Base-by-base conservation (phyloP, 2,888 invertebrate species). In the Hydrotaea cyrtoneurina region DNA sequence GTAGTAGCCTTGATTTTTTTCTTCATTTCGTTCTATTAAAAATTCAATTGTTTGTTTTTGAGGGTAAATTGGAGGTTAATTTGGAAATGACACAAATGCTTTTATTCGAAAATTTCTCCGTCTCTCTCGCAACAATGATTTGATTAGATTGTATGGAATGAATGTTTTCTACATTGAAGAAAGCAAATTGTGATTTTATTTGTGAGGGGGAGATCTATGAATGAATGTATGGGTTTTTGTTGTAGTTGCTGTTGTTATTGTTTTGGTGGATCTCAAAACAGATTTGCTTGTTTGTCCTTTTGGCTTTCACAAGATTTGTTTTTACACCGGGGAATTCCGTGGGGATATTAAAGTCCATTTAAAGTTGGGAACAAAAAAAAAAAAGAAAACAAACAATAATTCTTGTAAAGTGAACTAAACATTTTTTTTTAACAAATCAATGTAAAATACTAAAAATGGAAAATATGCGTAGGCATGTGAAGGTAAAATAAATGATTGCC, bases 11-110 rank as follows among this genome's bases (percentile, higher is more conserved):
- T 5, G 19, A 23, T 21, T 11, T 3, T 19, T 57, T 57, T 2
- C 21, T 57, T 21, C 19, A 2, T 10, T 31, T 31, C 2, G n/a
- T n/a, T n/a, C n/a, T n/a, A n/a, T n/a, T 31, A 31, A 31, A 31
- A 31, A 31, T 31, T 31, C 31, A 31, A 31, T 31, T 31, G 31
- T 31, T 31, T 31, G 31, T 7, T 31, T 5, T 31, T 31, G 31
- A 31, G 31, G 53, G 17, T 17, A 17, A 53, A 53, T 53, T 53
- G 53, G 53, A 53, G 53, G 53, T 53, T 53, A 53, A 53, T 53
- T 53, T 53, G 53, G 53, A 17, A 53, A 31, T 31, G 31, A 7
- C 2, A 31, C 2, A 7, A 7, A 31, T 7, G 7, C 31, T 31
- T 31, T 31, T 31, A 31, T 31, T 7, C 3, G 31, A 2, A 31